Percentiles rank a stretch among this genome's conserved stretches.
phyloP scores from a whole-genome alignment of 2,888 invertebrate species.

The Dinocampus coccinellae region DNA sequence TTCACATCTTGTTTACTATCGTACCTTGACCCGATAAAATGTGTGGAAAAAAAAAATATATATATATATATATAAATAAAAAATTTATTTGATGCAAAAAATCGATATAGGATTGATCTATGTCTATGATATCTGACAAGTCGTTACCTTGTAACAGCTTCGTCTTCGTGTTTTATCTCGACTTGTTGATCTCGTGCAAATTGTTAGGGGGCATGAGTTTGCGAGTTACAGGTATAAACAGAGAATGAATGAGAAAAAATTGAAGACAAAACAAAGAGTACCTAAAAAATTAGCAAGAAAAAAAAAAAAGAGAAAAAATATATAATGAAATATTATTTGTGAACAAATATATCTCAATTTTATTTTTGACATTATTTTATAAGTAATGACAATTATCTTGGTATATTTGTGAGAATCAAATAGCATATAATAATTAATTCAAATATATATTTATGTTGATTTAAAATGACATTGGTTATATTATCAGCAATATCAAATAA shows the following conservation, averaged over 20 bases:
- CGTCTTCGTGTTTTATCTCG: conserved; percentile 29
- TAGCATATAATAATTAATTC: background rate
- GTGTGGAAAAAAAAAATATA: background rate
- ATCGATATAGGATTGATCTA: conserved; percentile 3
- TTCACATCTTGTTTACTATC: background rate
- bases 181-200: conserved; percentile 18
- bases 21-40: conserved; percentile 10
- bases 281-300: background rate
- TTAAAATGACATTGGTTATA: background rate
- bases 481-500: background rate
- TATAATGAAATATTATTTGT: no score
- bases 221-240: background rate
- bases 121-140: conserved; percentile 30
- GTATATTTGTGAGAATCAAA: background rate
- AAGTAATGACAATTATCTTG: background rate
- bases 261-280: background rate
- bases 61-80: background rate
- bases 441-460: background rate
- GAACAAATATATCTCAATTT: background rate
- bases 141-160: conserved; percentile 34
- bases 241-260: background rate
- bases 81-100: background rate
- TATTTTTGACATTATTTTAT: background rate
- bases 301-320: background rate
- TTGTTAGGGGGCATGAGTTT: background rate